These are phyloP conservation scores for Megamerina dolium DNA, from an alignment of 2,888 invertebrate species.

Conservation along the genomic window DNA sequence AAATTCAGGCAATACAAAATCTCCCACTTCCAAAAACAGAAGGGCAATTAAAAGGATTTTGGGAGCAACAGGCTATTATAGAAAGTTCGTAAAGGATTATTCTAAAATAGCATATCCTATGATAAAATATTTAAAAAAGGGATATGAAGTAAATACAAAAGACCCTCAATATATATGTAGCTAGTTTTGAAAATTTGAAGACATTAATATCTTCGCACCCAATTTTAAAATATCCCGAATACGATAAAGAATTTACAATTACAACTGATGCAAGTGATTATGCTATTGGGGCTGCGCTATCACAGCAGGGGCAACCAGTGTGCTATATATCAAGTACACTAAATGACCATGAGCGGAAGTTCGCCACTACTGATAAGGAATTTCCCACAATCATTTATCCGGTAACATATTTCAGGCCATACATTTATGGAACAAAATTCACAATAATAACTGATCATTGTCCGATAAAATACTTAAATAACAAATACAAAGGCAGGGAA, in stretches of 20 bases:
- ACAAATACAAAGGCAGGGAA: too few relatives aligned
- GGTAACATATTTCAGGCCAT: conserved; percentile 1
- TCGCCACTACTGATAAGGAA: conserved; percentile 2
- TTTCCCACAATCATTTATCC: conserved; percentile 1
- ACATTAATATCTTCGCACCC: conserved; percentile 11
- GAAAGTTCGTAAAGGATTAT: too few relatives aligned
- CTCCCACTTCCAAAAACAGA: conserved; percentile 6
- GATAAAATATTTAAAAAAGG: too few relatives aligned
- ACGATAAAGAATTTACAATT: conserved; percentile 9
- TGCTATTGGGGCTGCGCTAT: conserved; percentile 7
- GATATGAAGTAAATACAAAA: too few relatives aligned
- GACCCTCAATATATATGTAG: too few relatives aligned
- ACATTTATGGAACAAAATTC: too few relatives aligned
- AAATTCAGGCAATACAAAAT: too few relatives aligned
- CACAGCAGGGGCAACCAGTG: conserved; percentile 9
- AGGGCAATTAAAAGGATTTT: conserved; percentile 13
- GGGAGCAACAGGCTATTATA: too few relatives aligned
- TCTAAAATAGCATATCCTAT: too few relatives aligned
- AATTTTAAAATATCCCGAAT: conserved; percentile 7
- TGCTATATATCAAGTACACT: conserved; percentile 11
- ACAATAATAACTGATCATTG: too few relatives aligned
- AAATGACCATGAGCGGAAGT: conserved; percentile 7
- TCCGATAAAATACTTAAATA: too few relatives aligned
- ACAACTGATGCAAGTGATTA: conserved; percentile 11
- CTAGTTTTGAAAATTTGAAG: conserved; percentile 16